Conservation (phyloP, 2,113 vertebrate genomes). For the Vidua macroura region DNA sequence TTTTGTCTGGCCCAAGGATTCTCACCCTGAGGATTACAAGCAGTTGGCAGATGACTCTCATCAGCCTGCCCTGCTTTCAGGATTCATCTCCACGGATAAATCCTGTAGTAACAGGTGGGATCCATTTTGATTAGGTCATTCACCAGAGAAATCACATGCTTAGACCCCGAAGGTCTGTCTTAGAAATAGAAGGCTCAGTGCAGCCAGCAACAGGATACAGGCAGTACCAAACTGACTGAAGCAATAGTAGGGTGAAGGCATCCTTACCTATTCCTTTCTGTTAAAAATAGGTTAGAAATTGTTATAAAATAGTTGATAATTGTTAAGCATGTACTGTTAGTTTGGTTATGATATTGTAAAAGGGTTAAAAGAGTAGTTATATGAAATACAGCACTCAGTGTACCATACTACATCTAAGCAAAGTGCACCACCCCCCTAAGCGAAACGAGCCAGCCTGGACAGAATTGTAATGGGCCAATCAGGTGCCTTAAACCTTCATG, state of each 20-base stretch:
- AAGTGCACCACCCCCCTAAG: no score
- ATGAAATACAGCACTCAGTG: no score
- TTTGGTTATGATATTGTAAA: no score
- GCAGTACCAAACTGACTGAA: not conserved
- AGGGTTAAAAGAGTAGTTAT: no score
- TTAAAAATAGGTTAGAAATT: no score
- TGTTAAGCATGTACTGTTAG: no score
- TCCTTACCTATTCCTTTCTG: not conserved
- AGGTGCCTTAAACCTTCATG: no score
- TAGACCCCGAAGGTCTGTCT: not conserved
- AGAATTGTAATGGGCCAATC: no score
- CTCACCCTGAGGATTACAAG: conserved; percentile 7
- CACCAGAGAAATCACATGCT: not conserved
- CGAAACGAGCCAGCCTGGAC: no score
- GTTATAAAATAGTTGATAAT: no score
- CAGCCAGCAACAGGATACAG: not conserved
- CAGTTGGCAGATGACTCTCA: not conserved
- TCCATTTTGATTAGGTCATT: not conserved
- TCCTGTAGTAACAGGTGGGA: not conserved
- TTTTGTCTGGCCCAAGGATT: conserved; percentile 2
- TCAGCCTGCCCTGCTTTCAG: not conserved
- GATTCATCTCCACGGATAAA: not conserved
- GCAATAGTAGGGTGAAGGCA: not conserved
- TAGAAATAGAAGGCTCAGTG: not conserved
- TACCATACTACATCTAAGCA: no score